Percentiles rank a stretch among this genome's conserved stretches.
Evolutionary conservation across 2,113 vertebrate species (phyloP).

Genomic region (Datnioides undecimradiatus): DNA sequence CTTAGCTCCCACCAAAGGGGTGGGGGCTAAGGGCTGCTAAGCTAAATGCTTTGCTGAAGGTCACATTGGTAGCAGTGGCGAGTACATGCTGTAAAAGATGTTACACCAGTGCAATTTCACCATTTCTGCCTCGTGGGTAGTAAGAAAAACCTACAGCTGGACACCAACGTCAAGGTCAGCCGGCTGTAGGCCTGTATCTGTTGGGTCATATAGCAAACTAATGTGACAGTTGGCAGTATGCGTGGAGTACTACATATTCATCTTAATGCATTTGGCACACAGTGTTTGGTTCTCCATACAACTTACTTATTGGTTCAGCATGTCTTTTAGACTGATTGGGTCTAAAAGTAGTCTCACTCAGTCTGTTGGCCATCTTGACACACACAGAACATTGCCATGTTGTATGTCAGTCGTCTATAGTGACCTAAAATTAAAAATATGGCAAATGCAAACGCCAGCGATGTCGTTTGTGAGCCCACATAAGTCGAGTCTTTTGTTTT

Average conservation of each 20-base stretch:
- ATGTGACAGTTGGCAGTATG: neutral
- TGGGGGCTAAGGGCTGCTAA: conserved; percentile 26
- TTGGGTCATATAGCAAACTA: neutral
- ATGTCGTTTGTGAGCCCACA: no score
- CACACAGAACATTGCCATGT: neutral
- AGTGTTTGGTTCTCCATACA: neutral
- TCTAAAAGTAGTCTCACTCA: no score
- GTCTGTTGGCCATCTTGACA: neutral
- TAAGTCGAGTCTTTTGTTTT: no score
- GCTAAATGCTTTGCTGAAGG: conserved; percentile 39
- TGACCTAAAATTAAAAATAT: neutral
- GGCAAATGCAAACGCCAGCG: no score
- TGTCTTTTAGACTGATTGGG: neutral
- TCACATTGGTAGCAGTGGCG: conserved; percentile 23
- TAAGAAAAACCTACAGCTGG: conserved; percentile 2
- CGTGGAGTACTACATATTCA: neutral
- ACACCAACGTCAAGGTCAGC: conserved; percentile 1
- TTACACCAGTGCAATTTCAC: neutral
- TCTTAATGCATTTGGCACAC: neutral
- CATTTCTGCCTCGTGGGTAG: neutral
- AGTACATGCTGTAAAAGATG: conserved; percentile 7
- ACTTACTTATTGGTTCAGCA: neutral
- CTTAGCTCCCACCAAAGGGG: conserved; percentile 11
- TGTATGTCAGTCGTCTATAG: neutral
- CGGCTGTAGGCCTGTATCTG: neutral